Conservation (phyloP, 2,797 vertebrate species). For the Hybognathus amarus region DNA sequence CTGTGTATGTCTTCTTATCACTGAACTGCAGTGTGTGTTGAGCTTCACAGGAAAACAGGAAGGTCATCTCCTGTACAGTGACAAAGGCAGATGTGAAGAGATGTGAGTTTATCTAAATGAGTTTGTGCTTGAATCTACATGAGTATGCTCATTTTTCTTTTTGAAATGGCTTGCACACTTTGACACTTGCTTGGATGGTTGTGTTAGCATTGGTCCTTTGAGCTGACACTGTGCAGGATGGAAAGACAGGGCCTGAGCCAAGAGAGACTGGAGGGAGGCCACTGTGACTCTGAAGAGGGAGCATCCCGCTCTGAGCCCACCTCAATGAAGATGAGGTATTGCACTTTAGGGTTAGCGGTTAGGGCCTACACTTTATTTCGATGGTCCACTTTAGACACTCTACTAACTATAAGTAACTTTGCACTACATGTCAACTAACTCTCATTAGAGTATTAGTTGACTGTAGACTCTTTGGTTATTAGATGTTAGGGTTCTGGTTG, state of each 20-base stretch:
- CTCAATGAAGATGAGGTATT: neutral
- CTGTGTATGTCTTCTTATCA: neutral
- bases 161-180: constrained; percentile 45
- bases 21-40: neutral
- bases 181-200: constrained; percentile 42
- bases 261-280: constrained; percentile 48
- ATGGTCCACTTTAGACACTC: neutral
- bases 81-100: constrained; percentile 3
- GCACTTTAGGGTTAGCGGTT: neutral
- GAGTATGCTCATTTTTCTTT: constrained; percentile 5
- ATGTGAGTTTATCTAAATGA: constrained; percentile 26
- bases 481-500: neutral
- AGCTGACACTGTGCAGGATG: constrained; percentile 60
- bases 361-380: neutral
- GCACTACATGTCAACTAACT: neutral
- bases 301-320: constrained; percentile 22
- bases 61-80: neutral
- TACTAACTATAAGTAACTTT: neutral
- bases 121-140: constrained; percentile 40
- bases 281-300: constrained; percentile 48
- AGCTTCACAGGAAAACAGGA: neutral
- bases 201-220: constrained; percentile 40
- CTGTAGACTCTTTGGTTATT: neutral
- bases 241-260: constrained; percentile 58
- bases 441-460: neutral